Evolutionary conservation across 2,797 vertebrate genomes (phyloP).

Genomic region (Botia almorhae): DNA sequence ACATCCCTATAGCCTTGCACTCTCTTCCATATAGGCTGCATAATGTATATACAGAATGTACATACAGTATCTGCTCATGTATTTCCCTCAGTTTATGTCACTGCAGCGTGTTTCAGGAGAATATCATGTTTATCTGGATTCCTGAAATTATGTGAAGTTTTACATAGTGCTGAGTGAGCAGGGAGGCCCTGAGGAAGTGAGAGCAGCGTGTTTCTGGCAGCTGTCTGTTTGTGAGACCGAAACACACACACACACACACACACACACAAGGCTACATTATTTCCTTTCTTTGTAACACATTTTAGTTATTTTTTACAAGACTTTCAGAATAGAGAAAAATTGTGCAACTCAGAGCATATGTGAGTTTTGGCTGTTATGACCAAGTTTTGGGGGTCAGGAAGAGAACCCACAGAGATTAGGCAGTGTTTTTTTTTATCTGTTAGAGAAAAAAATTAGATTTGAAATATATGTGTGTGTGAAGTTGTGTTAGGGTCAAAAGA

Average conservation of each 20-base stretch:
- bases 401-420: not conserved
- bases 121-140: conserved; percentile 22
- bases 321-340: not conserved
- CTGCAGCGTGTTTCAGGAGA: not conserved
- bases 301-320: not conserved
- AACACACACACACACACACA: not conserved
- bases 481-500: too few species aligned
- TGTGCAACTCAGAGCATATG: not conserved
- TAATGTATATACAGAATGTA: not conserved
- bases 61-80: not conserved
- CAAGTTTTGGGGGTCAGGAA: not conserved
- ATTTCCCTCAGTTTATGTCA: not conserved
- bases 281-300: conserved; percentile 13
- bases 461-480: not conserved
- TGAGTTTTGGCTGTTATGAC: not conserved
- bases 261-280: conserved; percentile 32
- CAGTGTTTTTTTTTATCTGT: not conserved
- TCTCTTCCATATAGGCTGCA: not conserved
- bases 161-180: conserved; percentile 60
- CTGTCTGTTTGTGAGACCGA: not conserved
- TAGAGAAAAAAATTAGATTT: too few species aligned
- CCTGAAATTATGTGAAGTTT: conserved; percentile 26
- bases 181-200: conserved; percentile 57
- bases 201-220: conserved; percentile 42
- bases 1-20: not conserved